Conservation (phyloP, 2,888 invertebrate genomes). For the Cancer borealis region DNA sequence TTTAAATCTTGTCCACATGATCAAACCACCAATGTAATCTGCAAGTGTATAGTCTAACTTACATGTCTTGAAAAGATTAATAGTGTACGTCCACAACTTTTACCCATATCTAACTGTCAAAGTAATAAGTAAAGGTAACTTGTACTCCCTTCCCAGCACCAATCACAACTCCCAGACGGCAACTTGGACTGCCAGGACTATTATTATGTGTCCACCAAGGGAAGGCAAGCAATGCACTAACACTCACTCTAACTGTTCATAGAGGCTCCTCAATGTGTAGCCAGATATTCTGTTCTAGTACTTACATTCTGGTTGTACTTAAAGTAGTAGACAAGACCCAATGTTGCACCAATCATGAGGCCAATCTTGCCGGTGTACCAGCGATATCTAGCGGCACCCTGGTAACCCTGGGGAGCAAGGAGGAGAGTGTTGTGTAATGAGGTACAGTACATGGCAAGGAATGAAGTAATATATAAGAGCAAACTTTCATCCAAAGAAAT, state of each 20-base stretch:
- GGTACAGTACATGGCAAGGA: not conserved
- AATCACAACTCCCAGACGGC: no score
- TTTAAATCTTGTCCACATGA: no score
- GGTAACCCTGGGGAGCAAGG: conserved; percentile 81
- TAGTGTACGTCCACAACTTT: no score
- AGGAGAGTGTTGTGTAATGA: not conserved
- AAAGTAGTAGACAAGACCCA: conserved; percentile 86
- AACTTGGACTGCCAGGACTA: no score
- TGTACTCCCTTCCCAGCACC: no score
- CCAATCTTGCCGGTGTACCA: conserved; percentile 85
- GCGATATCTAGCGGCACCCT: conserved; percentile 83
- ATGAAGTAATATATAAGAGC: not conserved
- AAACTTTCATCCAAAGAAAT: not conserved
- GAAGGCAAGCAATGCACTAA: no score
- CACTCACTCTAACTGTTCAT: not conserved
- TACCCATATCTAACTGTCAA: no score
- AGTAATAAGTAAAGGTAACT: no score
- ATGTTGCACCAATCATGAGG: conserved; percentile 82
- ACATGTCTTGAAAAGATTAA: no score
- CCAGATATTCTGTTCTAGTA: conserved; percentile 77
- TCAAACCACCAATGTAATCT: no score
- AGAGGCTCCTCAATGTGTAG: not conserved
- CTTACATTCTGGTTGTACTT: conserved; percentile 90
- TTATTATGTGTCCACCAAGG: no score
- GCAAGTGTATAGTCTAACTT: no score